Conservation (phyloP, 2,888 invertebrate species). For the Heliconius erato region DNA sequence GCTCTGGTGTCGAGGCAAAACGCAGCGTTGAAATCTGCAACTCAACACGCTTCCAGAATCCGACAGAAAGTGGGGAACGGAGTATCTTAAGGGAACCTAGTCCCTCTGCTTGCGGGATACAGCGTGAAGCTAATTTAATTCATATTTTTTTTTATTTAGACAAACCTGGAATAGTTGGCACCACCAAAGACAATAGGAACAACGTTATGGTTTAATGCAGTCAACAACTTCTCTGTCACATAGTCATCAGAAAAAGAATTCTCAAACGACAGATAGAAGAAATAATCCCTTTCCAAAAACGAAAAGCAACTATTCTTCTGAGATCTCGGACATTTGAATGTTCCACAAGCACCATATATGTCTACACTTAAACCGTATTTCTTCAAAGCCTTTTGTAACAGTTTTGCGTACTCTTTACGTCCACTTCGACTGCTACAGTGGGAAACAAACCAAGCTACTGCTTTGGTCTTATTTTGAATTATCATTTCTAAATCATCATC, state of each 20-base stretch:
- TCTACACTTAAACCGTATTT: conserved; percentile 72
- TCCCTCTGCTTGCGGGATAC: no score
- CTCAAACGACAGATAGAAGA: conserved; percentile 90
- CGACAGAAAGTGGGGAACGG: no score
- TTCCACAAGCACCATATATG: conserved; percentile 85
- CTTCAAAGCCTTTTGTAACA: conserved; percentile 62
- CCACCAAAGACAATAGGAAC: conserved; percentile 90
- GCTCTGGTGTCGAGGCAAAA: no score
- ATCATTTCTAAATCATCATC: conserved; percentile 58
- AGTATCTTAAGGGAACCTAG: no score
- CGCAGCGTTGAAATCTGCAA: no score
- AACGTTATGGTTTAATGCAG: conserved; percentile 84
- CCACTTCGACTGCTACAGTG: conserved; percentile 68
- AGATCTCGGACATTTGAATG: conserved; percentile 62
- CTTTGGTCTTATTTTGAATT: conserved; percentile 69
- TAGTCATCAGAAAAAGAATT: conserved; percentile 88
- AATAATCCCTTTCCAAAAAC: conserved; percentile 86
- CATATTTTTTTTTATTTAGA: no score
- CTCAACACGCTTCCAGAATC: no score
- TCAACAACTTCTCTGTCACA: conserved; percentile 87
- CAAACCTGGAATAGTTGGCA: conserved; percentile 85
- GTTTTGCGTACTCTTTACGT: conserved; percentile 61
- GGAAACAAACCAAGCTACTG: conserved; percentile 81
- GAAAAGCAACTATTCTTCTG: conserved; percentile 62
- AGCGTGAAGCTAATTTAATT: no score